phyloP scores from a whole-genome alignment of 2,797 vertebrate species.

The Busarellus nigricollis region DNA sequence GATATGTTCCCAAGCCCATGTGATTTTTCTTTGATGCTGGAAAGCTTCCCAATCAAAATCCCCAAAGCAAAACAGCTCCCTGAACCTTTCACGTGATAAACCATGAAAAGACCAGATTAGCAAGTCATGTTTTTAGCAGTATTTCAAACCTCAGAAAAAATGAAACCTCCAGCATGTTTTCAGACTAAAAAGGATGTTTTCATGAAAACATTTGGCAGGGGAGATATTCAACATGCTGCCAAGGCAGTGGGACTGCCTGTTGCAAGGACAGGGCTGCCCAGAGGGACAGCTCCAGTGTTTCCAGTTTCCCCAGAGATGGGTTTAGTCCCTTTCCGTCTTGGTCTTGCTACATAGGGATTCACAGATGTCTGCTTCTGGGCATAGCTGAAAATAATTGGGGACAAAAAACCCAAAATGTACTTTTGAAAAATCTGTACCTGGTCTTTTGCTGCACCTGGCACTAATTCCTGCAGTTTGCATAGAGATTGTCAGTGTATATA shows the following conservation, averaged over 20 bases:
- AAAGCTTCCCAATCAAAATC: background rate
- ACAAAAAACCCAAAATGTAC: background rate
- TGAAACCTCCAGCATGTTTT: background rate
- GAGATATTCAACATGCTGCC: background rate
- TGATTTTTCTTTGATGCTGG: background rate
- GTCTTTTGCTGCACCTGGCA: background rate
- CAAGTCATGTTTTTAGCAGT: background rate
- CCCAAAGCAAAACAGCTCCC: background rate
- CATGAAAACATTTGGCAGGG: background rate
- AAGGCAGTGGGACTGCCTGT: background rate
- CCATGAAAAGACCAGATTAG: background rate
- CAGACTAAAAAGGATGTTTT: background rate
- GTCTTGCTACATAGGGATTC: background rate
- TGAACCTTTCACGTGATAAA: background rate
- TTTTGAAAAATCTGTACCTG: background rate
- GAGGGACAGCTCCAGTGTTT: background rate
- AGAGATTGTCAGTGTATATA: background rate
- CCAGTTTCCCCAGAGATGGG: background rate
- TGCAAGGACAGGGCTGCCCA: background rate
- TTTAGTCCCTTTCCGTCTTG: background rate
- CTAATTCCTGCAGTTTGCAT: background rate
- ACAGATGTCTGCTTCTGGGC: background rate
- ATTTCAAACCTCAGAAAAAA: background rate
- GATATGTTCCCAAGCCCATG: background rate
- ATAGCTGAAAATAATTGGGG: background rate